Evolutionary conservation across 2,888 invertebrate species (phyloP), one percentile per base, ranked within the genome.

Genomic region (Heliconius sara): DNA sequence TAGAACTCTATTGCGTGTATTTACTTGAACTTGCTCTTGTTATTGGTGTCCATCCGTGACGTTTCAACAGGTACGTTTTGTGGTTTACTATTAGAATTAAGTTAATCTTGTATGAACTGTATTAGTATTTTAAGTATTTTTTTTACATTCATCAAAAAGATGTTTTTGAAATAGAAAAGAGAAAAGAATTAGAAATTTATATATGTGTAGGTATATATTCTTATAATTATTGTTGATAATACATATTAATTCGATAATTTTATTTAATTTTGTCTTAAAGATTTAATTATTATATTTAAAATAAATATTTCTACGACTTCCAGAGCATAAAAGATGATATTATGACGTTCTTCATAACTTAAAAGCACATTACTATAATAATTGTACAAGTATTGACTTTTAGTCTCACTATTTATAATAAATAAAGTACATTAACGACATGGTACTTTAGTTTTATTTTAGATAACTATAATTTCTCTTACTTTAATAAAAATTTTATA

Each of bases 1-100:
- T n/a, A 60, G 9, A 60, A 60, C 25, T 92, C 87, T 89, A 93
- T 93, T 92, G 88, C 89, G 90, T 92, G 93, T 91, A 89, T 91
- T 89, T 89, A 88, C 86, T 91, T 88, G 89, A 91, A 93, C 90
- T 83, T 79, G 84, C 86, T 85, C 91, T 92, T 92, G 92, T 88
- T 86, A 87, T 83, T 85, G 85, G 89, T 89, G 81, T 80, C 76
- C 75, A 65, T 87, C 73, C 75, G 67, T 87, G 87, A 90, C 87
- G 87, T 84, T 86, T 89, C 90, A 87, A 77, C 79, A 83, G 84
- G 84, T 84, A 84, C 80, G 83, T 80, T 70, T 79, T 72, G 75
- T 77, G 71, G 25, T 79, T 77, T 60, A 10, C 3, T 73, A 72
- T 12, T 73, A 73, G 73, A 34, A 57, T 57, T 30, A 73, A n/a